Evolutionary conservation across 2,888 invertebrate species (phyloP), one percentile per base, ranked within the genome.

Genomic region (Harmothoe impar): DNA sequence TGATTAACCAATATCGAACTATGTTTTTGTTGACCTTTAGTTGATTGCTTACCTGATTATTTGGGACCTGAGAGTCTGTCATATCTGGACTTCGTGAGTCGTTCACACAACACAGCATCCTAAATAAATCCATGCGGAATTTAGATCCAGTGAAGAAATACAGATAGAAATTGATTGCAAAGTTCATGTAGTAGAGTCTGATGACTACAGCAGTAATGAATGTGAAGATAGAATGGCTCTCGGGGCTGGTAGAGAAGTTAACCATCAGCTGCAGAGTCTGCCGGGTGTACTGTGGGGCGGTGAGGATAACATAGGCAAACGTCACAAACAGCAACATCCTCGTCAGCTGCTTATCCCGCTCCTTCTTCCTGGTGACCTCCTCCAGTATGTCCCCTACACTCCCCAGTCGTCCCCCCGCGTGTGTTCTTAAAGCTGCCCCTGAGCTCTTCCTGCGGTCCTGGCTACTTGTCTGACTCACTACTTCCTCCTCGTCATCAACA

Each of bases 101-200:
- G 5, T 1, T 25, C 29, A 86, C 54, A 54, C 86, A 86, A 29
- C 86, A 86, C 31, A 86, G 20, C 54, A 86, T 25, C 23, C 29
- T 0, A 15, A 52, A 86, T 10, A 86, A 25, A 29, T 86, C 86
- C 54, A 54, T 25, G 20, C 86, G 86, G 54, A 86, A 86, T 25
- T 86, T 86, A 25, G 86, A 86, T 0, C 86, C 86, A 17, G 54
- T 86, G 31, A 86, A 54, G 86, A 54, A 86, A 20, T 86, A 86
- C 52, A 86, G 54, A 29, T 86, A 86, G 29, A 86, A 86, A 52
- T 86, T 86, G 29, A 86, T 86, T 0, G 54, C 86, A 25, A 54
- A 86, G 56, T 86, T 86, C 29, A 54, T 54, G 54, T 25, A 86
- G 23, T 86, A 86, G 0, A 86, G 86, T 20, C 86, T 23, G 3